These are phyloP conservation scores for Nezara viridula DNA, from an alignment of 2,888 invertebrate species.

Conservation along the genomic window DNA sequence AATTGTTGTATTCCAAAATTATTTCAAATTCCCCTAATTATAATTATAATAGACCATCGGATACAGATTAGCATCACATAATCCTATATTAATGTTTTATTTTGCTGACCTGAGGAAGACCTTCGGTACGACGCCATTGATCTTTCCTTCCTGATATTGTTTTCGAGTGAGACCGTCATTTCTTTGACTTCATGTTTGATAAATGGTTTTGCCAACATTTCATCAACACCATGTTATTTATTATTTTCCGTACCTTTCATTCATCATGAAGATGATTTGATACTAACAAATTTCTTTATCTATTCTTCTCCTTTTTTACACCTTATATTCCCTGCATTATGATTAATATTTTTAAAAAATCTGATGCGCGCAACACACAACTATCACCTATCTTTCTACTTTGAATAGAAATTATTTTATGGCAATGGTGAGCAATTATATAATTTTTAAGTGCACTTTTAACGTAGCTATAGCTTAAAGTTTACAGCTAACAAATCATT, in stretches of 20 bases:
- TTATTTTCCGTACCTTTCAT: neutral
- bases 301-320: neutral
- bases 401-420: too few relatives aligned
- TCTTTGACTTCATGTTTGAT: constrained; percentile 4
- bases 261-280: neutral
- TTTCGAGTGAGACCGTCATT: constrained; percentile 7
- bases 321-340: neutral
- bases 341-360: too few relatives aligned
- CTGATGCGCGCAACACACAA: too few relatives aligned
- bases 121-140: neutral
- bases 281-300: neutral
- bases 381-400: too few relatives aligned
- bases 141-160: constrained; percentile 29
- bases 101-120: neutral
- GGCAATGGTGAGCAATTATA: too few relatives aligned
- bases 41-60: too few relatives aligned
- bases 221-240: constrained; percentile 8
- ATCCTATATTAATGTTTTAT: neutral
- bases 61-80: too few relatives aligned
- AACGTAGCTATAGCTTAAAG: too few relatives aligned
- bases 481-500: too few relatives aligned
- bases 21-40: too few relatives aligned
- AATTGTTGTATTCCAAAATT: too few relatives aligned
- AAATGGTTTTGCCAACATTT: neutral
- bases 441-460: too few relatives aligned